Evolutionary conservation across 2,888 invertebrate species (phyloP).

Genomic region (Azorinus chamasolen): DNA sequence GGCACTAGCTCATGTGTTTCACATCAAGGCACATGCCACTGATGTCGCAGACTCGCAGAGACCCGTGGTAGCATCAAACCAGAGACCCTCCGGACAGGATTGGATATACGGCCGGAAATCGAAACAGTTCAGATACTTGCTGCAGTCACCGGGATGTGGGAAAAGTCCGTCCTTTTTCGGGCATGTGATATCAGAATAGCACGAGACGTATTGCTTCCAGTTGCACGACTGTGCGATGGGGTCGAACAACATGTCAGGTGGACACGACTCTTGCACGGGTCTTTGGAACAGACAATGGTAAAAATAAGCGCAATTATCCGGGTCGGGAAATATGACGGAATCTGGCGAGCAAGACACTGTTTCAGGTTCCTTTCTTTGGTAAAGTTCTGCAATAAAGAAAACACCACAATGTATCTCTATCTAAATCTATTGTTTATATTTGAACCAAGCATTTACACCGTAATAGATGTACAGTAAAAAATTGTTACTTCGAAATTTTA

Average conservation of each 20-base stretch:
- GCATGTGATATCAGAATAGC: slow-evolving; percentile 67
- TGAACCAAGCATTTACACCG: too few relatives aligned
- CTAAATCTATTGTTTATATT: too few relatives aligned
- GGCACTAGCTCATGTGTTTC: background rate
- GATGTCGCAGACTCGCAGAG: slow-evolving; percentile 57
- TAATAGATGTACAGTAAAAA: too few relatives aligned
- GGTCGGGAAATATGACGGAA: slow-evolving; percentile 64
- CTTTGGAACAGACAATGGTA: slow-evolving; percentile 67
- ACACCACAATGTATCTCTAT: too few relatives aligned
- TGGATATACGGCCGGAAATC: slow-evolving; percentile 71
- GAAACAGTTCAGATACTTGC: slow-evolving; percentile 71
- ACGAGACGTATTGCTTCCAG: slow-evolving; percentile 70
- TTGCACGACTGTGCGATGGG: slow-evolving; percentile 68
- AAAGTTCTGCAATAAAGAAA: slow-evolving; percentile 55
- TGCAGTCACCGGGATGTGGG: slow-evolving; percentile 67
- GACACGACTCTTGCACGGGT: slow-evolving; percentile 68
- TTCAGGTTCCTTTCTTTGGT: slow-evolving; percentile 62
- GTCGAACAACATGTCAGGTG: slow-evolving; percentile 68
- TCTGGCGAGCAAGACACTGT: slow-evolving; percentile 81
- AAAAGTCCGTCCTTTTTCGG: slow-evolving; percentile 66
- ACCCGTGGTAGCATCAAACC: slow-evolving; percentile 85
- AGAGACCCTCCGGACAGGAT: slow-evolving; percentile 58
- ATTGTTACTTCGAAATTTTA: too few relatives aligned
- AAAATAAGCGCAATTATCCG: slow-evolving; percentile 73
- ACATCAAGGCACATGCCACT: slow-evolving; percentile 58